Evolutionary conservation across 2,888 invertebrate species (phyloP), one percentile per base, ranked within the genome.

Genomic region (Epinotia ramella): DNA sequence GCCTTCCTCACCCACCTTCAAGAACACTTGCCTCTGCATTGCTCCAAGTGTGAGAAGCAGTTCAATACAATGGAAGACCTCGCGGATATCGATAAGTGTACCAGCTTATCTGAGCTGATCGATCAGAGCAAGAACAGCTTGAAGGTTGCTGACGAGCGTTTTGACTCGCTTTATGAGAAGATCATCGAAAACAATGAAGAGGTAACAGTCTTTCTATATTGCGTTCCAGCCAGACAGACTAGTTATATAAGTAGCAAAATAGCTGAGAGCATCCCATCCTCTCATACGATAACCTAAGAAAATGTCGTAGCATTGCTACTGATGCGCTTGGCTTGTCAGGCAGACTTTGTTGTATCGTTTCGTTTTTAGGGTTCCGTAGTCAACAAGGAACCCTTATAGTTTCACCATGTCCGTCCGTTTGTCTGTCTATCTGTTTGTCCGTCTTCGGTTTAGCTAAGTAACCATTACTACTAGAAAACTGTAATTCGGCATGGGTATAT

Each of bases 21-120:
- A 69, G 86, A 91, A 80, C 95, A 95, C 77, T 81, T 89, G 2
- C 94, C 95, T 0, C 79, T 94, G 2, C 86, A 87, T 73, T 95
- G 95, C 77, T 86, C 80, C 57, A 94, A 92, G 85, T 95, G 94
- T 73, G 79, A 88, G 12, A 87, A 91, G 80, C 78, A 82, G 1
- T 94, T 92, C 72, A 77, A 81, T 1, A 88, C 78, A 46, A 93
- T 94, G 93, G 92, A 93, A 73, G 91, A 93, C 77, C 83, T 94
- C 0, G 44, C 78, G 0, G 85, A 89, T 28, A 86, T 94, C 12
- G 89, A 91, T 56, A 86, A 89, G 78, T 94, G 94, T 78, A 88
- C 82, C 2, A 94, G 90, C 67, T 88, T 94, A 70, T 89, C 94
- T 1, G 94, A 94, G 80, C 77, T 94, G 49, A 59, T 92, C 0